Evolutionary conservation across 2,113 vertebrate genomes (phyloP).

Genomic region (Rhea americana): DNA sequence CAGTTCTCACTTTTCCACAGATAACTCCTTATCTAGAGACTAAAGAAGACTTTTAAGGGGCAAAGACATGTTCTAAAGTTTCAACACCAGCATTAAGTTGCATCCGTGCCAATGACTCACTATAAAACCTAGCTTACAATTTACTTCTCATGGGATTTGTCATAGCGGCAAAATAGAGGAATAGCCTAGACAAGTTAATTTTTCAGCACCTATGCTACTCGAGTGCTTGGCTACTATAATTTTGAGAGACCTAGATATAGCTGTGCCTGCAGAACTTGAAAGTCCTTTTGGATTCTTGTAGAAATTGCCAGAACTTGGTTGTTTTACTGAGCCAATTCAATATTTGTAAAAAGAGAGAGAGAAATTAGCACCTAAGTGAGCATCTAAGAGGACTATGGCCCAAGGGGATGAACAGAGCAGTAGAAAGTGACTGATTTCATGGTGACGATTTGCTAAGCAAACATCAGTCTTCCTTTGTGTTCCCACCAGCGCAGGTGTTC

Average conservation of each 20-base stretch:
- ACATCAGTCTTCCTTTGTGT: accelerated
- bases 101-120: not conserved
- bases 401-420: accelerated
- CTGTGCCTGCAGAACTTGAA: not conserved
- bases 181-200: not conserved
- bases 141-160: not conserved
- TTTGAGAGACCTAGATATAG: not conserved
- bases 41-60: not conserved
- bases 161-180: not conserved
- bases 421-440: not conserved
- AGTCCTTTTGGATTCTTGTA: not conserved
- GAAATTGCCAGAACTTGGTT: not conserved
- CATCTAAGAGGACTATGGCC: too few relatives aligned
- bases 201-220: not conserved
- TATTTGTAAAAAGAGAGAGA: not conserved
- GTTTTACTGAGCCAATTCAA: not conserved
- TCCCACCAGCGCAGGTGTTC: not conserved
- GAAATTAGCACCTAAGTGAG: accelerated
- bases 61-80: not conserved
- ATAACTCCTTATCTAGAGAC: not conserved
- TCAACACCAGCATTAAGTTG: not conserved
- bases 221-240: not conserved
- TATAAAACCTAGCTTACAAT: not conserved
- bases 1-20: not conserved
- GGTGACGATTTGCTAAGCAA: not conserved